Evolutionary conservation across 2,113 vertebrate species (phyloP).

Genomic region (Erinaceus europaeus): DNA sequence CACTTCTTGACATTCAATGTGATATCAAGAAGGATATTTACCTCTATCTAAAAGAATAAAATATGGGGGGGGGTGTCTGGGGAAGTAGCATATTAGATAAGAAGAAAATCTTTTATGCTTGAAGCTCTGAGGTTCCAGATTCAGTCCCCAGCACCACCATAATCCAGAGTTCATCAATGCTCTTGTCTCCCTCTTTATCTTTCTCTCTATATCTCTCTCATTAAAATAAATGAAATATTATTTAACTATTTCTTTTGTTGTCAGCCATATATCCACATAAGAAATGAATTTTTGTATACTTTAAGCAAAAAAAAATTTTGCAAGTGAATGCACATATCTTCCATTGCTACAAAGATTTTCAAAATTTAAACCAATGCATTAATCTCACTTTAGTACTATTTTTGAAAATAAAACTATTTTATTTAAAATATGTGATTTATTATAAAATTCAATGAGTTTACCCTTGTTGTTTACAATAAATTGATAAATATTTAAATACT

Average conservation of each 20-base stretch:
- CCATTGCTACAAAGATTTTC: background rate
- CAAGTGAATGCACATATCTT: background rate
- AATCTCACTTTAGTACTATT: background rate
- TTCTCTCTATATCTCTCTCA: too few species aligned
- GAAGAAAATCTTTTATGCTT: too few species aligned
- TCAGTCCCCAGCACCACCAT: too few species aligned
- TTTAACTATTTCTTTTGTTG: background rate
- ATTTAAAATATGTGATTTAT: background rate
- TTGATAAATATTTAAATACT: background rate
- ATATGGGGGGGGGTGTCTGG: too few species aligned
- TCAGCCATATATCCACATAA: background rate
- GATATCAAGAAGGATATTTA: background rate
- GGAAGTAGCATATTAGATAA: too few species aligned
- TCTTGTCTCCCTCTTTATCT: too few species aligned
- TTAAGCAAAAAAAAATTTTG: background rate
- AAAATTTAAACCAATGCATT: background rate
- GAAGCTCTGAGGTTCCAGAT: too few species aligned
- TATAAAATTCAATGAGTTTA: background rate
- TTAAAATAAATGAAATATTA: too few species aligned
- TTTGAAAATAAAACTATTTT: background rate
- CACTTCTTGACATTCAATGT: background rate
- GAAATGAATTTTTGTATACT: background rate
- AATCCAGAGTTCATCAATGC: too few species aligned
- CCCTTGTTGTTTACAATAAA: background rate
- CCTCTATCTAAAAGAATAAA: background rate